phyloP scores from a whole-genome alignment of 1,140 invertebrate genomes.

The Drosophila punjabiensis region DNA sequence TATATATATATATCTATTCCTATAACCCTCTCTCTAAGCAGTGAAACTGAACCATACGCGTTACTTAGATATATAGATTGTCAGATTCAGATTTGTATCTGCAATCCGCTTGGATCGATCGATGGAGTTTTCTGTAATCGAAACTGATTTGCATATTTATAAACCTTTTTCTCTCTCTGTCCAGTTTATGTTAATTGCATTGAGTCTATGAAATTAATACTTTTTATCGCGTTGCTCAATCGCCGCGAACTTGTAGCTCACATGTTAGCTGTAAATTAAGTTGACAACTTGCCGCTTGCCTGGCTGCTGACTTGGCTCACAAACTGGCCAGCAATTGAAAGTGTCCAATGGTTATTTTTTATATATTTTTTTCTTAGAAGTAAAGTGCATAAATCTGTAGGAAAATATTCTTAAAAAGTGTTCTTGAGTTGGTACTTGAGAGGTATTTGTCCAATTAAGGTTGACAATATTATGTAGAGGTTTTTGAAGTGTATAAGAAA shows the following conservation, averaged over 20 bases:
- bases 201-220: conserved; percentile 81
- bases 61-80: conserved; percentile 46
- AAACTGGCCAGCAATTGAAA: conserved; percentile 56
- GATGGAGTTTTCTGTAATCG: conserved; percentile 62
- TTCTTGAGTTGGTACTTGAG: neutral
- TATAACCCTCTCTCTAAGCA: conserved; percentile 19
- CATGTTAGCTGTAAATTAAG: conserved; percentile 84
- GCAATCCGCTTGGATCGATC: conserved; percentile 9
- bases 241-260: conserved; percentile 82
- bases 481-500: neutral
- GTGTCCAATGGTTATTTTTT: conserved; percentile 11
- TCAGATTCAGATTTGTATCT: conserved; percentile 34
- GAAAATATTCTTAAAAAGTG: neutral
- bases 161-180: conserved; percentile 60
- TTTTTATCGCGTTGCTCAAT: conserved; percentile 82
- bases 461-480: conserved; percentile 7
- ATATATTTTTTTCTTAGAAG: neutral
- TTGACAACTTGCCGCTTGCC: conserved; percentile 80
- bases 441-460: conserved; percentile 9
- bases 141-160: conserved; percentile 82
- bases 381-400: conserved; percentile 20
- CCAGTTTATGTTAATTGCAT: conserved; percentile 79
- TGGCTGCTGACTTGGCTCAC: conserved; percentile 55
- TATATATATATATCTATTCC: neutral
- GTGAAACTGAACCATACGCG: conserved; percentile 39